Conservation (phyloP, 2,797 vertebrate species). For the Eulemur rubriventer region DNA sequence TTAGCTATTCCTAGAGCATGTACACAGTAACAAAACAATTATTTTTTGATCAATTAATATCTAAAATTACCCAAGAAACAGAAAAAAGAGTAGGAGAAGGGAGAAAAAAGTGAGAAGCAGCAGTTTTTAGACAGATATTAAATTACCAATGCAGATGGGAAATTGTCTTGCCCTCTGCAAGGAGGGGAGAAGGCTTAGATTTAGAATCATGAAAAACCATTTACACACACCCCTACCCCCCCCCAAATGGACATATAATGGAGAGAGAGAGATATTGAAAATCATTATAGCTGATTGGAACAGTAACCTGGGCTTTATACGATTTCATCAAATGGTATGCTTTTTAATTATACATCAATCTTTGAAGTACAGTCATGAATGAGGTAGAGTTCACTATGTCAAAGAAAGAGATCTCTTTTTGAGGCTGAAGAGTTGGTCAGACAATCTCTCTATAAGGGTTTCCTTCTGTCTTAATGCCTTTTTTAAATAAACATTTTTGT, state of each 20-base stretch:
- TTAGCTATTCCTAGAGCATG: not conserved
- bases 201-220: not conserved
- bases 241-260: not conserved
- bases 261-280: not conserved
- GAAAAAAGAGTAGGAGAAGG: not conserved
- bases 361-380: not conserved
- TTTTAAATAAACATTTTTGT: constrained; percentile 38
- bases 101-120: not conserved
- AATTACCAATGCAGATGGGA: not conserved
- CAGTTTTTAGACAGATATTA: not conserved
- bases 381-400: not conserved
- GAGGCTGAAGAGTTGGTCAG: not conserved
- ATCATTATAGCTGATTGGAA: constrained; percentile 15
- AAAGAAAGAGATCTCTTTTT: constrained; percentile 11
- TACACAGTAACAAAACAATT: not conserved
- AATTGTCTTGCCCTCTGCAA: not conserved
- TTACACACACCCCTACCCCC: not conserved
- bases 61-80: not conserved
- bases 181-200: not conserved
- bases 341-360: constrained; percentile 8
- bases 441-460: not conserved
- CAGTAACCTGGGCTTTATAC: not conserved
- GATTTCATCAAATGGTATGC: not conserved
- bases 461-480: constrained; percentile 4
- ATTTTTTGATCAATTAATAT: constrained; percentile 20